Evolutionary conservation across 2,797 vertebrate genomes (phyloP).

Genomic region (Eulemur coronatus): DNA sequence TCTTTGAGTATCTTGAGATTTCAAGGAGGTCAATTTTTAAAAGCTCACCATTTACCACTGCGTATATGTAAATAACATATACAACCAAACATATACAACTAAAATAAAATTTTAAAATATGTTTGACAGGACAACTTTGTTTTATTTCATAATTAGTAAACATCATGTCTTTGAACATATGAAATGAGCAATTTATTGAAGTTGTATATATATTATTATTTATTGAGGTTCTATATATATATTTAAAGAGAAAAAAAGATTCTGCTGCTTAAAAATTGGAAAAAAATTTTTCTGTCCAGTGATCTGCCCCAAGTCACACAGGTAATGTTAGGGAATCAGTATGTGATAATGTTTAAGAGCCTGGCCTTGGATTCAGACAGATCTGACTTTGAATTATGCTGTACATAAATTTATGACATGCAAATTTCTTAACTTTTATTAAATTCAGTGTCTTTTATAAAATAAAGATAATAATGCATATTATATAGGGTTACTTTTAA

Average conservation of each 20-base stretch:
- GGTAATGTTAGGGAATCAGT: not conserved
- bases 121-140: not conserved
- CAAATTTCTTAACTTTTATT: not conserved
- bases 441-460: not conserved
- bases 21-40: not conserved
- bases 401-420: not conserved
- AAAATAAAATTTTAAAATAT: not conserved
- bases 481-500: not conserved
- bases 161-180: not conserved
- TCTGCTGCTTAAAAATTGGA: not conserved
- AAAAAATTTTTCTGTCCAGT: not conserved
- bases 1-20: not conserved
- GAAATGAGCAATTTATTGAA: not conserved
- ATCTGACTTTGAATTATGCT: not conserved
- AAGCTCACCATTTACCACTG: not conserved
- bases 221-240: no score
- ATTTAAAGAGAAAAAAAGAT: not conserved
- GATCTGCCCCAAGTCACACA: not conserved
- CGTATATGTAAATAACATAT: not conserved
- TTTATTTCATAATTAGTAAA: not conserved
- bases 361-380: not conserved
- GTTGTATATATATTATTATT: not conserved
- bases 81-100: not conserved
- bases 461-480: not conserved
- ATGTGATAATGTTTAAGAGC: not conserved